A percentile compares a stretch with the other conserved stretches of the same genome.
These are phyloP conservation scores for Stictonetta naevosa DNA, from an alignment of 2,113 vertebrate species.

Conservation along the genomic window DNA sequence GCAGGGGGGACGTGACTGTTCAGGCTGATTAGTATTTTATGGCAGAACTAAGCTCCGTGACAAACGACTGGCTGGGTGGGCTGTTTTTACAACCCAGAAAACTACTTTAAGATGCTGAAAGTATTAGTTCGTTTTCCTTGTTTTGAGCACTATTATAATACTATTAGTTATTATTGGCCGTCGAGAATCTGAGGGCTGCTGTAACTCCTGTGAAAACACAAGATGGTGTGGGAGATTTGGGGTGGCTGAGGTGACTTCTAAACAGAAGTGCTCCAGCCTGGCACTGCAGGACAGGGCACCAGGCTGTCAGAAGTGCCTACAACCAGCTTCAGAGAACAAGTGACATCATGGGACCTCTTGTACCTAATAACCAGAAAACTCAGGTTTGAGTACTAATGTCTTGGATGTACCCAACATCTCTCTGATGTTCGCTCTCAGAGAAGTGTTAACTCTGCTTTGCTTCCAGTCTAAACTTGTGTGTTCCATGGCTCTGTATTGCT, in stretches of 20 bases:
- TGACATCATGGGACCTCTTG: not conserved
- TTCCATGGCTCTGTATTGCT: not conserved
- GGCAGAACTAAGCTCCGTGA: constrained; percentile 79
- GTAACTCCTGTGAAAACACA: not conserved
- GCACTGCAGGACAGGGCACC: not conserved
- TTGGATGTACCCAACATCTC: not conserved
- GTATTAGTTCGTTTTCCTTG: constrained; percentile 25
- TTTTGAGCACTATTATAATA: constrained; percentile 22
- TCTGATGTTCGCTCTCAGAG: not conserved
- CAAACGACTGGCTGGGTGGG: constrained; percentile 72
- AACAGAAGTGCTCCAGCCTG: not conserved
- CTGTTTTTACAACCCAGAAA: constrained; percentile 71
- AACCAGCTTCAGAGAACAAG: not conserved
- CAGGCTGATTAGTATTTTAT: constrained; percentile 83
- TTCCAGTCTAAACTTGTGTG: not conserved
- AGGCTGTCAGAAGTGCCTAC: not conserved
- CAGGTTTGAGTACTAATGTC: not conserved
- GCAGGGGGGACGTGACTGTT: constrained; percentile 77
- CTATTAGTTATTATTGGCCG: constrained; percentile 2
- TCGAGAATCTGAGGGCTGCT: not conserved
- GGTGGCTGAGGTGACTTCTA: not conserved
- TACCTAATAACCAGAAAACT: not conserved
- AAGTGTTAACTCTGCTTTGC: not conserved
- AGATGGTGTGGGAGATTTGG: not conserved
- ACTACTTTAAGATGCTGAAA: constrained; percentile 60